Evolutionary conservation across 2,888 invertebrate genomes (phyloP).

Genomic region (Endotricha flammealis): DNA sequence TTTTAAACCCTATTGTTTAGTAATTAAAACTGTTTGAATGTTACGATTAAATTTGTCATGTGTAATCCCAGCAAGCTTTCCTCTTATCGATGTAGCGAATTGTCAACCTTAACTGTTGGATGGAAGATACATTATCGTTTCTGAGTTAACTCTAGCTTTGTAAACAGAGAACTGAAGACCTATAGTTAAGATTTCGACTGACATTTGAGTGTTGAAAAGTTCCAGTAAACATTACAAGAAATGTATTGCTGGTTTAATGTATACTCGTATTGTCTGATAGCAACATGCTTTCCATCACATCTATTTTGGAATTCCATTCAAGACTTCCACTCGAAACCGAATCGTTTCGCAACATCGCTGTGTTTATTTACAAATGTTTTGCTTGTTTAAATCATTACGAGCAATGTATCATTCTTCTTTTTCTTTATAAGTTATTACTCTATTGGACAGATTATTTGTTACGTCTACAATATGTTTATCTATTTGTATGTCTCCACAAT

Average conservation of each 20-base stretch:
- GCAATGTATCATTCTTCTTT: constrained; percentile 1
- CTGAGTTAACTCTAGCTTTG: constrained; percentile 24
- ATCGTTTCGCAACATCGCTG: constrained; percentile 20
- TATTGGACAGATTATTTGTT: neutral
- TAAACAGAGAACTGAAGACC: constrained; percentile 50
- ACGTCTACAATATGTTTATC: neutral
- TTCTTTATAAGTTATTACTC: neutral
- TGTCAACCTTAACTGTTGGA: constrained; percentile 37
- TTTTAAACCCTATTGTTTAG: constrained; percentile 41
- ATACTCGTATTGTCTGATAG: constrained; percentile 1
- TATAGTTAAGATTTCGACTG: constrained; percentile 45
- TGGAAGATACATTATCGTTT: constrained; percentile 27
- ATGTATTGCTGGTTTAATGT: neutral
- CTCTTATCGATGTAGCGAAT: constrained; percentile 29
- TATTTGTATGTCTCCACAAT: neutral
- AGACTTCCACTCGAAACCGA: constrained; percentile 23
- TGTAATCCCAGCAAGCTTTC: constrained; percentile 42
- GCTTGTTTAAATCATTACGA: constrained; percentile 13
- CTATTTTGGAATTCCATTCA: constrained; percentile 39
- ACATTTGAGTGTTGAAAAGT: constrained; percentile 59
- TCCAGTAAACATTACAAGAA: constrained; percentile 15
- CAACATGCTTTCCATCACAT: constrained; percentile 16
- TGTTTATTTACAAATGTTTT: constrained; percentile 22
- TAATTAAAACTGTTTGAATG: neutral
- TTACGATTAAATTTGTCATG: constrained; percentile 31